These are phyloP conservation scores for Bimastos eiseni DNA, from an alignment of 2,888 invertebrate genomes.

Conservation along the genomic window DNA sequence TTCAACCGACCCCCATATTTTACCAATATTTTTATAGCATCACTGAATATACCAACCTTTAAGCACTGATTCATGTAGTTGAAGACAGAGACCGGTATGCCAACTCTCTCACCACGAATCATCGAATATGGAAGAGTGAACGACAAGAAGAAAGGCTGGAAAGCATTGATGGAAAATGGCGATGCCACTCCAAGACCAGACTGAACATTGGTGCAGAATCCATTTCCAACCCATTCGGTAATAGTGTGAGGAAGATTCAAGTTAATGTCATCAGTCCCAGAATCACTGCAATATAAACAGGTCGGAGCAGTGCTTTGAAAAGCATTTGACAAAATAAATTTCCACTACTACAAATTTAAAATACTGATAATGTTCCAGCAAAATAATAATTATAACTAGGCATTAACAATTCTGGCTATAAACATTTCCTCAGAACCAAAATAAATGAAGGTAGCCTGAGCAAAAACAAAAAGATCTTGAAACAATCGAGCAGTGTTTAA, in stretches of 20 bases:
- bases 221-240: slow-evolving; percentile 70
- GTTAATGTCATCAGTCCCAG: slow-evolving; percentile 3
- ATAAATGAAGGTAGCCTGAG: background rate
- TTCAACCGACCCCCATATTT: background rate
- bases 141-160: slow-evolving; percentile 78
- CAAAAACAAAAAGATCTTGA: background rate
- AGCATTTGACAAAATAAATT: background rate
- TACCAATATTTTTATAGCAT: background rate
- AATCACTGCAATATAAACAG: slow-evolving; percentile 7
- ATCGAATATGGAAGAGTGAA: slow-evolving; percentile 72
- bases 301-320: background rate
- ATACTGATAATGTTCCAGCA: background rate
- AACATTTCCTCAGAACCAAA: background rate
- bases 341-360: background rate
- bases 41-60: slow-evolving; percentile 14
- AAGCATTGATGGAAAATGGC: slow-evolving; percentile 65
- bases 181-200: slow-evolving; percentile 66
- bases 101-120: slow-evolving; percentile 71
- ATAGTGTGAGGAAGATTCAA: slow-evolving; percentile 67
- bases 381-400: background rate
- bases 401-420: background rate
- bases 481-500: background rate
- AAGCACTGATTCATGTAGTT: slow-evolving; percentile 73
- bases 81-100: slow-evolving; percentile 72
- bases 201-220: slow-evolving; percentile 66